Conservation (phyloP, 2,888 invertebrate genomes). For the Tubulanus polymorphus region DNA sequence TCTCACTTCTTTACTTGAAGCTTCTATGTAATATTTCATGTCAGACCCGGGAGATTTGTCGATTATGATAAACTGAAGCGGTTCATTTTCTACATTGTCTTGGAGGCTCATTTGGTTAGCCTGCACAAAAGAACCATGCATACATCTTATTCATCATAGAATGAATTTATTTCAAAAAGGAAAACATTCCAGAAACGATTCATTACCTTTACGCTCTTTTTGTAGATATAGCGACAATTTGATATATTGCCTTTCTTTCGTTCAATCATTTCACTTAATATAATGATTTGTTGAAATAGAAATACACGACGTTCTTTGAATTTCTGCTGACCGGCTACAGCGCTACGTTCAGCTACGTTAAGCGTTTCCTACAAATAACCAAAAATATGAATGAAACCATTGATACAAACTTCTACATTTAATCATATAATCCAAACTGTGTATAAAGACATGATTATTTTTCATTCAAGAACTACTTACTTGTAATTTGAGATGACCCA, state of each 20-base stretch:
- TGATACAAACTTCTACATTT: neutral
- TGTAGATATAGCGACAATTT: conserved; percentile 91
- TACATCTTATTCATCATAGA: too few species aligned
- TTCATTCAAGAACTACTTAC: conserved; percentile 27
- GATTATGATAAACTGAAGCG: conserved; percentile 69
- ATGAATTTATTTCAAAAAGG: too few species aligned
- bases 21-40: conserved; percentile 75
- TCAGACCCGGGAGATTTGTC: conserved; percentile 62
- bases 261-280: conserved; percentile 84
- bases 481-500: conserved; percentile 88
- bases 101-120: conserved; percentile 90
- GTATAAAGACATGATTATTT: conserved; percentile 1
- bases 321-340: conserved; percentile 55
- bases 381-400: neutral
- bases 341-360: conserved; percentile 50
- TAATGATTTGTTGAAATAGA: conserved; percentile 93
- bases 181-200: neutral
- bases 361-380: conserved; percentile 51
- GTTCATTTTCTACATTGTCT: conserved; percentile 63
- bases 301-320: conserved; percentile 90
- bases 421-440: neutral
- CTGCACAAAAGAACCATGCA: conserved; percentile 61
- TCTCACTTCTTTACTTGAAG: conserved; percentile 68
- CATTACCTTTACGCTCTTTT: conserved; percentile 79
- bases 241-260: conserved; percentile 82